Evolutionary conservation across 92 coral and sea anemone species (phyloP).

Genomic region (Virgularia gustaviana): DNA sequence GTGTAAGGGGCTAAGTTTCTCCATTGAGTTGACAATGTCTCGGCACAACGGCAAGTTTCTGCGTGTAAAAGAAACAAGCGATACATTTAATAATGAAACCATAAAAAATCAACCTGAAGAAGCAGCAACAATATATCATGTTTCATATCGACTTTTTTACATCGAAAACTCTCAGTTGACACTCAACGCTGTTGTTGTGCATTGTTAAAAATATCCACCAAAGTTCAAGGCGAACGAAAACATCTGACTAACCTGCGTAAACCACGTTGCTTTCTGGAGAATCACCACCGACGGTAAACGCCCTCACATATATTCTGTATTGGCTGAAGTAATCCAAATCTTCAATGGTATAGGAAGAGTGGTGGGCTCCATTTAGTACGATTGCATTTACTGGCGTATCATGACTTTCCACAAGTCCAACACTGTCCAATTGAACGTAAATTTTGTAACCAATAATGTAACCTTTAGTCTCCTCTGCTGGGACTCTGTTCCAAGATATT

Average conservation of each 20-base stretch:
- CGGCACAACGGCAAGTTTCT: conserved; percentile 83
- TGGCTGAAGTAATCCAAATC: conserved; percentile 52
- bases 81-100: conserved; percentile 55
- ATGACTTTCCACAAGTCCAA: conserved; percentile 35
- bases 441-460: conserved; percentile 63
- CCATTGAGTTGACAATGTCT: conserved; percentile 63
- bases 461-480: conserved; percentile 50
- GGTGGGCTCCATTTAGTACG: conserved; percentile 7
- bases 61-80: conserved; percentile 9
- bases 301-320: conserved; percentile 50
- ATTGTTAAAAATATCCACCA: no score
- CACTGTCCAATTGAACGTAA: conserved; percentile 27
- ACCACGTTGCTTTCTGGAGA: conserved; percentile 53
- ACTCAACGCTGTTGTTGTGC: no score
- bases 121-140: no score
- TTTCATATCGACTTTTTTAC: no score
- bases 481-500: conserved; percentile 59
- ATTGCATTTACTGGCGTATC: conserved; percentile 12
- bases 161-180: conserved; percentile 69
- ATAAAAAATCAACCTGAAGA: conserved; percentile 41
- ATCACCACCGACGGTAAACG: conserved; percentile 62
- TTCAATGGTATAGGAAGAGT: conserved; percentile 20
- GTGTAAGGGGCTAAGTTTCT: conserved; percentile 72
- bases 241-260: conserved; percentile 53
- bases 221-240: background rate